Evolutionary conservation across 1,140 invertebrate species (phyloP), one percentile per base, ranked within the genome.

Genomic region (Atopsyche davidsoni): DNA sequence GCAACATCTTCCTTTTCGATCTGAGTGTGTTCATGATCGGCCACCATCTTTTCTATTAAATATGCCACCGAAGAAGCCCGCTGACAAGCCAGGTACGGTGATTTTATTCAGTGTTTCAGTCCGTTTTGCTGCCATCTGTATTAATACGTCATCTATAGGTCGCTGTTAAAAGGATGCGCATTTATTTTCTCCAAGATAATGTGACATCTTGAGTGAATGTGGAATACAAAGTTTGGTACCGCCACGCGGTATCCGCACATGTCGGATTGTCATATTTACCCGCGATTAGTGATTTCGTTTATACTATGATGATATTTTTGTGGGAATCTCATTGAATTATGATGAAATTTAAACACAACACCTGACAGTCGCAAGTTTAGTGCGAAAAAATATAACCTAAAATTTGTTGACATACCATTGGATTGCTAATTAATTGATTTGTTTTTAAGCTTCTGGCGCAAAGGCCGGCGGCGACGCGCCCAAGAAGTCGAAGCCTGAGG

Each of bases 401-500:
- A 50, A 50, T 42, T 11, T 32, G 10, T 42, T 50, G 47, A 50
- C 47, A 34, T 19, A 40, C 24, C 25, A 19, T 38, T 24, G 16
- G n/a, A 17, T 11, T 23, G 19, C 14, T 46, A 35, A 48, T 31
- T 38, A 19, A 25, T 44, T 28, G 22, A 48, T 51, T 43, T 2
- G 16, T 53, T 45, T 57, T 53, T 48, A 25, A 57, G 55, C 55
- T 18, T 45, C 46, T 38, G 52, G 49, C 68, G 35, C 59, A 60
- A 43, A 46, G 43, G 17, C 59, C 63, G 2, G 67, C 72, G 48
- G 34, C 66, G n/a, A n/a, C n/a, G n/a, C n/a, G 4, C 62, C 70
- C n/a, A 60, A 68, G 2, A 72, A 72, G 45, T 59, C 67, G 40
- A 57, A 57, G 24, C 40, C 55, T 32, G 62, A 64, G 16, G 49